phyloP scores from a whole-genome alignment of 2,888 invertebrate genomes.

The Tetranychus truncatus region DNA sequence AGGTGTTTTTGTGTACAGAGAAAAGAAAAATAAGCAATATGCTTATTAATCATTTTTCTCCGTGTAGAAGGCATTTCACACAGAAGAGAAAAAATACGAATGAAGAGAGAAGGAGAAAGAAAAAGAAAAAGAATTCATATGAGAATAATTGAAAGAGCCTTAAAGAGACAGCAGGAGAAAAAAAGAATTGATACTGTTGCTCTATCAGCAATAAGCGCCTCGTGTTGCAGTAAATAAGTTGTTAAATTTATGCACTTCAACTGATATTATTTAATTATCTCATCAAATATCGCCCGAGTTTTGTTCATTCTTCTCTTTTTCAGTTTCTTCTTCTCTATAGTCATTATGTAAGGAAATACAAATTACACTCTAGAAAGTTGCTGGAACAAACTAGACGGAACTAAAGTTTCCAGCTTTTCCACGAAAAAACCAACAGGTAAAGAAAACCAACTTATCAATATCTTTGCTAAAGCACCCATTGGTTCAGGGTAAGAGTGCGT shows the following conservation, averaged over 20 bases:
- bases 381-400: slow-evolving; percentile 61
- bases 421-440: slow-evolving; percentile 59
- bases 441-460: slow-evolving; percentile 55
- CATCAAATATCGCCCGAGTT: neutral
- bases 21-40: neutral
- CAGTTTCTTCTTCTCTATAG: neutral
- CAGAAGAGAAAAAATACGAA: neutral
- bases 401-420: slow-evolving; percentile 58
- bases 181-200: no score
- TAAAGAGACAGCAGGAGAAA: no score
- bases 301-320: neutral
- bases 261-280: no score
- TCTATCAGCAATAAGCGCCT: no score
- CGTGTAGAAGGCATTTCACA: neutral
- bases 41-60: neutral
- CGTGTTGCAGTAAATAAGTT: no score
- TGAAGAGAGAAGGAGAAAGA: neutral
- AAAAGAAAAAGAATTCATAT: neutral
- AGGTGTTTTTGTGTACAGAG: neutral
- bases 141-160: no score
- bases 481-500: slow-evolving; percentile 81
- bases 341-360: neutral
- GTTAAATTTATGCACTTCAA: no score
- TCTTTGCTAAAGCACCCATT: slow-evolving; percentile 62
- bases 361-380: slow-evolving; percentile 37